Percentiles rank a stretch among this genome's conserved stretches.
Conservation (phyloP, 2,113 vertebrate genomes). For the Alectura lathami region DNA sequence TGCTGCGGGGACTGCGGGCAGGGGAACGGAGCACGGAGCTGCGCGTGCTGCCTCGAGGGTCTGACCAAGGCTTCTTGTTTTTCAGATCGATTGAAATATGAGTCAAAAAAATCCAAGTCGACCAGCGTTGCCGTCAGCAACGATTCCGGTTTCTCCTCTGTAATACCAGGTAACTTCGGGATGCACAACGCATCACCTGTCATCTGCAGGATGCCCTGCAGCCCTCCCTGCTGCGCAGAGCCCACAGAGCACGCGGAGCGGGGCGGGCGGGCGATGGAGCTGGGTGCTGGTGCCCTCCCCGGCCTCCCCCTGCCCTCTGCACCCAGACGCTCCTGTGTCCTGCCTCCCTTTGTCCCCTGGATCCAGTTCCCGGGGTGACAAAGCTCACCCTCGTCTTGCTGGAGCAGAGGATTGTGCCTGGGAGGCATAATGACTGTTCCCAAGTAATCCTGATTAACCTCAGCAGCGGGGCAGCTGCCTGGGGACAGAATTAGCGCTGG, state of each 20-base stretch:
- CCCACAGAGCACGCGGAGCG: rapidly evolving
- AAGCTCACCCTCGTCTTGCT: background rate
- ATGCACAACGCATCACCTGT: rapidly evolving
- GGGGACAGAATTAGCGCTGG: constrained; percentile 8
- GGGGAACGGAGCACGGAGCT: background rate
- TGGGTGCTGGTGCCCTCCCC: background rate
- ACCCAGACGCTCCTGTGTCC: background rate
- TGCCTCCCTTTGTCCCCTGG: background rate
- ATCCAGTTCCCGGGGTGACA: background rate
- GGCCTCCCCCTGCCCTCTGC: background rate
- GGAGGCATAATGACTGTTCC: constrained; percentile 4
- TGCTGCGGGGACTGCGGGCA: background rate
- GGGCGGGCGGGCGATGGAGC: background rate
- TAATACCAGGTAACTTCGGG: constrained; percentile 73
- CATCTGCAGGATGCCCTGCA: background rate
- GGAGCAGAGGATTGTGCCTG: background rate
- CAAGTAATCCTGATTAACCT: constrained; percentile 56
- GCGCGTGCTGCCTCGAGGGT: background rate
- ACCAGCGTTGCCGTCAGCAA: constrained; percentile 76
- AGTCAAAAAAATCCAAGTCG: constrained; percentile 93
- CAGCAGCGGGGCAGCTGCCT: constrained; percentile 1
- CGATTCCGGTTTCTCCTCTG: constrained; percentile 64
- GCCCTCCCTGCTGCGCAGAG: background rate
- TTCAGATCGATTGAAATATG: constrained; percentile 97
- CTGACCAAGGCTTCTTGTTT: constrained; percentile 60